Evolutionary conservation across 2,888 invertebrate species (phyloP).

Genomic region (Aphodius sticticus): DNA sequence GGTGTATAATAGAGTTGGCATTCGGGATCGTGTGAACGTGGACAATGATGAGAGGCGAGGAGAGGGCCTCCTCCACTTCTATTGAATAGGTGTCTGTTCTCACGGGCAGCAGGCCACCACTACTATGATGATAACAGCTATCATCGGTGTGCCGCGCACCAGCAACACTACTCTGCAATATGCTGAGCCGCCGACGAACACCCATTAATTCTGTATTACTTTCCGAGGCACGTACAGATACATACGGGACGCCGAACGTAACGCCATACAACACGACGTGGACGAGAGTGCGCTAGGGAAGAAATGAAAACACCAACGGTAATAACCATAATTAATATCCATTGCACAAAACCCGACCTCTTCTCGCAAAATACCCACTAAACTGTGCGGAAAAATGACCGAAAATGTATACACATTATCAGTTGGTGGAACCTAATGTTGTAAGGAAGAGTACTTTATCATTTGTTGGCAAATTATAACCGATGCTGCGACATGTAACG

Average conservation of each 20-base stretch:
- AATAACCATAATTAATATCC: background rate
- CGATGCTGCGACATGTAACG: no score
- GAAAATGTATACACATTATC: no score
- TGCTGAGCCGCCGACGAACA: constrained; percentile 34
- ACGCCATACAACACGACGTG: background rate
- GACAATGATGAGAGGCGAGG: constrained; percentile 33
- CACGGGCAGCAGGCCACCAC: constrained; percentile 36
- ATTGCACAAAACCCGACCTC: background rate
- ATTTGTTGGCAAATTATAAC: no score
- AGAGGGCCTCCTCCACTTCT: constrained; percentile 26
- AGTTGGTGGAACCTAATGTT: no score
- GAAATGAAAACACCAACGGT: background rate
- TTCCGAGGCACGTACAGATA: constrained; percentile 30
- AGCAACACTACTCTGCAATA: constrained; percentile 39
- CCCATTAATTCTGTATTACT: constrained; percentile 38
- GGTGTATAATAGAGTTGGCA: constrained; percentile 57
- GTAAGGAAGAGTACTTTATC: no score
- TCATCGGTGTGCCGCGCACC: constrained; percentile 34
- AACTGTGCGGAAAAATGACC: no score
- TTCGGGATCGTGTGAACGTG: constrained; percentile 58
- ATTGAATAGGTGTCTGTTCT: constrained; percentile 45
- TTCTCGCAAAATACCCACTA: no score
- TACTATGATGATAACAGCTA: constrained; percentile 46
- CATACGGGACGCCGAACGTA: background rate
- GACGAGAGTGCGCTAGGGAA: background rate